Evolutionary conservation across 2,888 invertebrate species (phyloP).

Genomic region (Blastobasis adustella): DNA sequence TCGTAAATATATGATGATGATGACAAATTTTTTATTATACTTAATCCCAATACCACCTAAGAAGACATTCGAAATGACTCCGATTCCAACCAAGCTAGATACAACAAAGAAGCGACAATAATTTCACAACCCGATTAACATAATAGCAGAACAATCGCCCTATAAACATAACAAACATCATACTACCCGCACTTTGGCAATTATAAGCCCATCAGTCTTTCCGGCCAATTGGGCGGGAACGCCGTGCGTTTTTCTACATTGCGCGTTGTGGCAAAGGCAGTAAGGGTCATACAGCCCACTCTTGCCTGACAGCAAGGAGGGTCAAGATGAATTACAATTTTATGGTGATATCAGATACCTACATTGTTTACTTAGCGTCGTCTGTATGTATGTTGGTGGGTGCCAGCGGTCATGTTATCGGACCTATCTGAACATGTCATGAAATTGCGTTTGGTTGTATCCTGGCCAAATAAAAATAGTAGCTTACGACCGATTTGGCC

Average conservation of each 20-base stretch:
- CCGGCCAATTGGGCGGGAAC: slow-evolving; percentile 2
- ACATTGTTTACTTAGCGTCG: background rate
- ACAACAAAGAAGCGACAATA: no score
- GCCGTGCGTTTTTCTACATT: background rate
- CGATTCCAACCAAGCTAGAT: no score
- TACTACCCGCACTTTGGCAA: slow-evolving; percentile 1
- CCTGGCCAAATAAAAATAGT: no score
- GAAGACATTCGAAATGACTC: no score
- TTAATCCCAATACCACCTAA: no score
- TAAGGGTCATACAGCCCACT: background rate
- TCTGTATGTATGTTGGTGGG: no score
- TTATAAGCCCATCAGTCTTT: slow-evolving; percentile 8
- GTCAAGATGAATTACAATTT: slow-evolving; percentile 1
- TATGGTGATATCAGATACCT: background rate
- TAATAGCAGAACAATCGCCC: background rate
- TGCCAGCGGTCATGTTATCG: no score
- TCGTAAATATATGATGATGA: no score
- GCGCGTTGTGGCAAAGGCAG: background rate
- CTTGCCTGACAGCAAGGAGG: background rate
- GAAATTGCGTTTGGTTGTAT: no score
- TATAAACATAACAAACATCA: background rate
- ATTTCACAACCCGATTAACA: background rate
- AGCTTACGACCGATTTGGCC: no score
- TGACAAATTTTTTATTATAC: no score
- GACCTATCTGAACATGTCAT: no score